Conservation (phyloP, 2,113 vertebrate species). For the Galemys pyrenaicus region DNA sequence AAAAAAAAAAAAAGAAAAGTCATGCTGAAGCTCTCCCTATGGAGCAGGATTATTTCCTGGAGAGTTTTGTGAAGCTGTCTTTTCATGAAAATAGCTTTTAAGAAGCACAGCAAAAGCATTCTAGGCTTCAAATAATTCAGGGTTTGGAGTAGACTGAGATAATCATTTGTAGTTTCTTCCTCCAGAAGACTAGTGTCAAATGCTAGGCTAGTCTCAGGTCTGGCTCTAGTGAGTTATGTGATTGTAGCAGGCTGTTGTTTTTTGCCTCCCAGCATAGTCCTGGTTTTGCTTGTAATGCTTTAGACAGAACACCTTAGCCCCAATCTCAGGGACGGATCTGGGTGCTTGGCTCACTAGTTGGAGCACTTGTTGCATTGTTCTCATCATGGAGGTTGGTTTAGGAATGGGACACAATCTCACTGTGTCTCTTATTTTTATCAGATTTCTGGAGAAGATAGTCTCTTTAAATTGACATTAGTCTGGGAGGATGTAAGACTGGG, state of each 20-base stretch:
- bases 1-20: too few species aligned
- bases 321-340: background rate
- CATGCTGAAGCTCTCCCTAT: background rate
- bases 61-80: conserved; percentile 11
- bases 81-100: conserved; percentile 56
- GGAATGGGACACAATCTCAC: background rate
- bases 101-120: conserved; percentile 27
- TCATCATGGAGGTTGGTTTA: background rate
- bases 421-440: background rate
- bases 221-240: background rate
- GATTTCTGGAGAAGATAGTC: background rate
- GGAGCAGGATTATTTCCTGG: conserved; percentile 23
- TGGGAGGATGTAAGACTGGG: background rate
- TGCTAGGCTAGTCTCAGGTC: background rate
- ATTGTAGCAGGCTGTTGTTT: background rate
- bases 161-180: background rate
- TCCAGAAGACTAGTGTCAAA: background rate
- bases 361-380: background rate
- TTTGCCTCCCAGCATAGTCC: background rate
- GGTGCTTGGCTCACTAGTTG: background rate
- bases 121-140: conserved; percentile 43
- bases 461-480: background rate
- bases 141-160: background rate
- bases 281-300: background rate
- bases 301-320: background rate